These are phyloP conservation scores for Deilephila elpenor DNA, from an alignment of 2,888 invertebrate genomes.

Conservation along the genomic window DNA sequence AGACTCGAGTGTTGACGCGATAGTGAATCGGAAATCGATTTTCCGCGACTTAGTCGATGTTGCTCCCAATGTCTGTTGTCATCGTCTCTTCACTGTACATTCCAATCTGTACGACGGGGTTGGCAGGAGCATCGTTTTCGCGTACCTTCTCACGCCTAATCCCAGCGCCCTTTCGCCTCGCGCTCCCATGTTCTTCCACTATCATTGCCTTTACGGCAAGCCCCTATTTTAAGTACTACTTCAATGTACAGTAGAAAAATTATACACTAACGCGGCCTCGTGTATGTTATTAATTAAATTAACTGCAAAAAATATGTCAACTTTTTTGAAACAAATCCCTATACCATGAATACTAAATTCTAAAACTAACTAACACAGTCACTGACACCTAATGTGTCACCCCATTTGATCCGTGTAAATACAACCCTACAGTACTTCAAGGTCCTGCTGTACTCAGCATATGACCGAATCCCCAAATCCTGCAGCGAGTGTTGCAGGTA, in stretches of 20 bases:
- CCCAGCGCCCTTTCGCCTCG: conserved; percentile 74
- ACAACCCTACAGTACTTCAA: no score
- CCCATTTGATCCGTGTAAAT: no score
- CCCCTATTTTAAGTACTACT: conserved; percentile 62
- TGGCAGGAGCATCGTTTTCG: conserved; percentile 49
- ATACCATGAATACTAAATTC: no score
- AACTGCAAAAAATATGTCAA: no score
- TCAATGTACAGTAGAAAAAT: conserved; percentile 58
- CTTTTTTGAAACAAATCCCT: no score
- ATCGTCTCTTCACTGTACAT: conserved; percentile 36
- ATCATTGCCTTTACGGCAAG: conserved; percentile 73
- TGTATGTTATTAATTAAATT: no score
- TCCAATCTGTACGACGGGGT: conserved; percentile 41
- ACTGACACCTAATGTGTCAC: no score
- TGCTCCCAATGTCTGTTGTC: conserved; percentile 47
- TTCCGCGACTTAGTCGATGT: conserved; percentile 49
- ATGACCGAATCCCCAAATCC: no score
- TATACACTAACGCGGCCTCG: not conserved
- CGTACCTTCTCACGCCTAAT: conserved; percentile 57
- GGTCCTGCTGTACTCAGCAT: no score
- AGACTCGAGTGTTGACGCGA: conserved; percentile 44
- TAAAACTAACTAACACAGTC: no score
- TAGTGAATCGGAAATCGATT: conserved; percentile 56
- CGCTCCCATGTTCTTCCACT: conserved; percentile 79
- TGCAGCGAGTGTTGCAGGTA: not conserved